These are phyloP conservation scores for Thalassarche chlororhynchos DNA, from an alignment of 2,113 vertebrate genomes.

Conservation along the genomic window DNA sequence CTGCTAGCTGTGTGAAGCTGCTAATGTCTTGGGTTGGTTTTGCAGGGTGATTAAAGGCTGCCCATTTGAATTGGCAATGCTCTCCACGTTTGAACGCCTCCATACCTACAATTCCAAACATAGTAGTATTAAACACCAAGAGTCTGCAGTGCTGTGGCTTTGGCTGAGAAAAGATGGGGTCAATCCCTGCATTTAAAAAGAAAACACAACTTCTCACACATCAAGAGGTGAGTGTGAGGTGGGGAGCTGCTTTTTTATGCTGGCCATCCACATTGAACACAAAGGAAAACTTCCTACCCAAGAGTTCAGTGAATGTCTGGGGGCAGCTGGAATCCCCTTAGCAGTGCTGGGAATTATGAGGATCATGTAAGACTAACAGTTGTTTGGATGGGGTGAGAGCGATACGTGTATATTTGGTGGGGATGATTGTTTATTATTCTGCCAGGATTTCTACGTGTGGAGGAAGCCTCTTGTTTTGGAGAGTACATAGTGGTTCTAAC, in stretches of 20 bases:
- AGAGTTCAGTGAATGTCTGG: background rate
- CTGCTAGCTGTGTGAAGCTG: background rate
- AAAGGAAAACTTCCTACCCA: background rate
- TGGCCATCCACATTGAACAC: background rate
- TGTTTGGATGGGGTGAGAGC: background rate
- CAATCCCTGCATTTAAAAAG: background rate
- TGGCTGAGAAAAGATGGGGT: fast-evolving
- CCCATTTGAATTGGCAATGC: background rate
- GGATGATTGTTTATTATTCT: background rate
- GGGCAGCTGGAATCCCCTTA: background rate
- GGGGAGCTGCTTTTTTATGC: background rate
- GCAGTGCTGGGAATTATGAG: fast-evolving
- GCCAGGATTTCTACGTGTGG: background rate
- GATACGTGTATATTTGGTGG: fast-evolving
- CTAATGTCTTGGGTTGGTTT: background rate
- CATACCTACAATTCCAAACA: background rate
- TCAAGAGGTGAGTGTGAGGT: background rate
- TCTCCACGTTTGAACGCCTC: fast-evolving
- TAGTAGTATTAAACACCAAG: fast-evolving
- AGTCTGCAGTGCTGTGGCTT: background rate
- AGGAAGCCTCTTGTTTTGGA: background rate
- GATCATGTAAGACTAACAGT: fast-evolving
- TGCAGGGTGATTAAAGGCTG: background rate
- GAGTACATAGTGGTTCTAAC: background rate
- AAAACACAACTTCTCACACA: no score